These are phyloP conservation scores for Seriola aureovittata DNA, from an alignment of 2,113 vertebrate species.

Conservation along the genomic window DNA sequence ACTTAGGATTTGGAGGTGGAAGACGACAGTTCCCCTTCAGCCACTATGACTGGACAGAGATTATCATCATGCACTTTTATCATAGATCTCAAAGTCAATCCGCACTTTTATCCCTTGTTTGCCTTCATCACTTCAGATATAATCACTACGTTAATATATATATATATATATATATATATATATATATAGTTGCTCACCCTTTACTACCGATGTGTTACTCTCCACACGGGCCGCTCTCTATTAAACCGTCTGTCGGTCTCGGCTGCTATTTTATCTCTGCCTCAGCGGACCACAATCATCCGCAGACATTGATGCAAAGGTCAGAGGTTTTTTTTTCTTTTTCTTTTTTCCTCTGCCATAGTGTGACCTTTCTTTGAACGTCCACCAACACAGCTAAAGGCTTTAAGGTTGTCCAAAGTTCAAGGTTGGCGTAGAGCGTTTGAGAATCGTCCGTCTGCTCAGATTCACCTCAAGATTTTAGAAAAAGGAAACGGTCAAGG, in stretches of 20 bases:
- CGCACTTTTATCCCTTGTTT: neutral
- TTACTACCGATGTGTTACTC: too few relatives aligned
- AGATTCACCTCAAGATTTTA: neutral
- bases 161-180: too few relatives aligned
- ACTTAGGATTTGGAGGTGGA: too few relatives aligned
- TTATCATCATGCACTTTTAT: too few relatives aligned
- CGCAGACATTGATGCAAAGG: slow-evolving; percentile 67
- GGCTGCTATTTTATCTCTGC: slow-evolving; percentile 21
- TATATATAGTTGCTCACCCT: too few relatives aligned
- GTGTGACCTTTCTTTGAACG: slow-evolving; percentile 79
- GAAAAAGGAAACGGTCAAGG: neutral
- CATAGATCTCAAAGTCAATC: too few relatives aligned
- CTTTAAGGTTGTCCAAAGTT: slow-evolving; percentile 33
- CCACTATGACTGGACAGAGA: too few relatives aligned
- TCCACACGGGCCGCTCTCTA: neutral
- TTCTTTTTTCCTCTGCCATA: slow-evolving; percentile 21
- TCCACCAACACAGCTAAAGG: slow-evolving; percentile 45
- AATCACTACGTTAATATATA: too few relatives aligned
- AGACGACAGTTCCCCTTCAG: too few relatives aligned
- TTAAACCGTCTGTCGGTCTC: neutral
- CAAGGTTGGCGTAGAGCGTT: neutral
- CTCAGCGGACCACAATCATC: slow-evolving; percentile 32
- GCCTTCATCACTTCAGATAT: neutral
- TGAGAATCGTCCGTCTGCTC: neutral
- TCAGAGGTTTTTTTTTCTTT: slow-evolving; percentile 44